Evolutionary conservation across 2,888 invertebrate species (phyloP).

Genomic region (Merodon equestris): DNA sequence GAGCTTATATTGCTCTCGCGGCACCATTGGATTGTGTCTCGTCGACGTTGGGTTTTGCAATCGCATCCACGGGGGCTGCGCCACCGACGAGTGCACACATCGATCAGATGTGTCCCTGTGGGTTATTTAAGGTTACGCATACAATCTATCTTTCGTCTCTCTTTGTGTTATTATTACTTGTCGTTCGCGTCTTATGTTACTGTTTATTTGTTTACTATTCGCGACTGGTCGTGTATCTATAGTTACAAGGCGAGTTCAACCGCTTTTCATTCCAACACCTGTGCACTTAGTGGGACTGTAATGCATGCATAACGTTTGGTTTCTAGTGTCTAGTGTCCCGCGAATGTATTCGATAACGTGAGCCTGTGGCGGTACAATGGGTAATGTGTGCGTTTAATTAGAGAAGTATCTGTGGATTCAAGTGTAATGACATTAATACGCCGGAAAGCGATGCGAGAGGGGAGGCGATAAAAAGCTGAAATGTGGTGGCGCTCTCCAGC

Average conservation of each 20-base stretch:
- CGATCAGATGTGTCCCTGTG: constrained; percentile 47
- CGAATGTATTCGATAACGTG: constrained; percentile 14
- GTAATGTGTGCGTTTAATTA: constrained; percentile 43
- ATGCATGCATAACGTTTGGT: constrained; percentile 36
- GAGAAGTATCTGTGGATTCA: constrained; percentile 51
- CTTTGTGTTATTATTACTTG: constrained; percentile 15
- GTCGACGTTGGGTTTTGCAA: constrained; percentile 41
- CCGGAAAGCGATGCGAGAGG: constrained; percentile 24
- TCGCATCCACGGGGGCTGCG: constrained; percentile 5
- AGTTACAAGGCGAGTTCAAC: background rate
- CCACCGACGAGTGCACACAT: constrained; percentile 33
- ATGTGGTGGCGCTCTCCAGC: constrained; percentile 9
- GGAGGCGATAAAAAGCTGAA: constrained; percentile 27
- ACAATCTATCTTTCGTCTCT: constrained; percentile 33
- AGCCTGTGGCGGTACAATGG: constrained; percentile 32
- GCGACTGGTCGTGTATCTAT: background rate
- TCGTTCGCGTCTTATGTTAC: background rate
- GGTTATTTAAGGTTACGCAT: constrained; percentile 52
- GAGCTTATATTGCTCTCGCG: constrained; percentile 1
- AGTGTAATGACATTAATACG: constrained; percentile 57
- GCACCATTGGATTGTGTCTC: constrained; percentile 11
- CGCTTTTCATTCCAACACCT: constrained; percentile 26
- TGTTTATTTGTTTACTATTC: background rate
- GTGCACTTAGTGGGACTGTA: constrained; percentile 7
- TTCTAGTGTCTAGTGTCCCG: too few relatives aligned